Base-by-base conservation (phyloP, 2,888 invertebrate species). In the Tiphia femorata region DNA sequence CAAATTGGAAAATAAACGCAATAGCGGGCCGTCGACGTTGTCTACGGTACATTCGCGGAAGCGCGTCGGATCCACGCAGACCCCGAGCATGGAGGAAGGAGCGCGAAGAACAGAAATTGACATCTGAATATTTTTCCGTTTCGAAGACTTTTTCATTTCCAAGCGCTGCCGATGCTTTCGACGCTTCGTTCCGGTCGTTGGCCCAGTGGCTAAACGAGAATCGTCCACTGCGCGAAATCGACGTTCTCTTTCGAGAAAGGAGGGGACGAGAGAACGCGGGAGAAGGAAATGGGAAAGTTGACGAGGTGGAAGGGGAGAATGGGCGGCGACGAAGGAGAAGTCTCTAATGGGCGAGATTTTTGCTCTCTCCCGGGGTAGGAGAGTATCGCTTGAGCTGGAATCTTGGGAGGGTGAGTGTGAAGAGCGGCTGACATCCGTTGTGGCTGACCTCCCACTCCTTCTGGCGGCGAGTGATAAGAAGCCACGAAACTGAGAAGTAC, bases 311-410 rank as follows among this genome's bases (percentile, higher is more conserved):
- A 14, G 2, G 19, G 17, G 20, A 38, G 10, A 2, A 17, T 5
- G 19, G n/a, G n/a, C n/a, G n/a, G n/a, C n/a, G n/a, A n/a, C 53
- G 52, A 4, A 59, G 54, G 52, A 57, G 58, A 69, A 69, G 62
- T 69, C 61, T 60, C 67, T 70, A 70, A 70, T 70, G 67, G 64
- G 58, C 64, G 60, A 58, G 61, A 67, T 69, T 69, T 67, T 64
- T 57, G 62, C 54, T 56, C 58, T 60, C 44, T n/a, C 60, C 52
- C 55, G 33, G 58, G 67, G n/a, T n/a, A n/a, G n/a, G n/a, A n/a
- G n/a, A 52, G 67, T 69, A 67, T 69, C 62, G 67, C 69, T 67
- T 69, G 69, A 69, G 69, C 69, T 67, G 51, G 67, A 69, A 69
- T 67, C 69, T 69, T 69, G 53, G 58, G n/a, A n/a, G n/a, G n/a